phyloP scores from a whole-genome alignment of 23 tunicate species.

The Clavelina lepadiformis region DNA sequence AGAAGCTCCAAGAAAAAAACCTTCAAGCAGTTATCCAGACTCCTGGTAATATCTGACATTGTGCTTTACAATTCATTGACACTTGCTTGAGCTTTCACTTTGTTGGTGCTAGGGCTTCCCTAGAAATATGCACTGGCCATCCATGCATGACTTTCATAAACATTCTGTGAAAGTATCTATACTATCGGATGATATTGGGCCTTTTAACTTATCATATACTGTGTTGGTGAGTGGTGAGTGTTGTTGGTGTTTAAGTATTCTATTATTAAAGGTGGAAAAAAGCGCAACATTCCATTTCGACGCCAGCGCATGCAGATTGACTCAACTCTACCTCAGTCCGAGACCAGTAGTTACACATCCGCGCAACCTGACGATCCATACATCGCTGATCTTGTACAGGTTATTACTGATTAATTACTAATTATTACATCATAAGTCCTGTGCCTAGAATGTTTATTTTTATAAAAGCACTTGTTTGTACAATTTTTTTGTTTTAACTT shows the following conservation, averaged over 20 bases:
- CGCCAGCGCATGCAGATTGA: conserved; percentile 95
- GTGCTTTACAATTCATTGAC: not conserved
- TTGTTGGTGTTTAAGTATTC: no score
- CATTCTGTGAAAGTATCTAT: no score
- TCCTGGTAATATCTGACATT: conserved; percentile 37
- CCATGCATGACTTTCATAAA: no score
- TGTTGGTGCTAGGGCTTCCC: not conserved
- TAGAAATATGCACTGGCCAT: not conserved
- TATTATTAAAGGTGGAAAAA: conserved; percentile 60
- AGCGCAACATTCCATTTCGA: conserved; percentile 81
- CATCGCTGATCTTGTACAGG: conserved; percentile 91
- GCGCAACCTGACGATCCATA: conserved; percentile 94
- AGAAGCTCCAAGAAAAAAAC: conserved; percentile 91
- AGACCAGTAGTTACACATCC: conserved; percentile 37
- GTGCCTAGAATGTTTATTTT: not conserved
- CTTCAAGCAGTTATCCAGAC: conserved; percentile 94
- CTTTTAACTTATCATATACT: no score
- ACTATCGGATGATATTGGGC: no score
- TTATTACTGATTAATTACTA: no score
- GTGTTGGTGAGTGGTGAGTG: no score
- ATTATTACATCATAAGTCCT: not conserved
- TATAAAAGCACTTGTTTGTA: not conserved
- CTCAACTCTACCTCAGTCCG: conserved; percentile 71
- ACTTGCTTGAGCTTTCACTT: not conserved
- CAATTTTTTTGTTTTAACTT: not conserved